Conservation (phyloP, 92 coral and sea anemone species). For the Hydrozoanthus gracilis region DNA sequence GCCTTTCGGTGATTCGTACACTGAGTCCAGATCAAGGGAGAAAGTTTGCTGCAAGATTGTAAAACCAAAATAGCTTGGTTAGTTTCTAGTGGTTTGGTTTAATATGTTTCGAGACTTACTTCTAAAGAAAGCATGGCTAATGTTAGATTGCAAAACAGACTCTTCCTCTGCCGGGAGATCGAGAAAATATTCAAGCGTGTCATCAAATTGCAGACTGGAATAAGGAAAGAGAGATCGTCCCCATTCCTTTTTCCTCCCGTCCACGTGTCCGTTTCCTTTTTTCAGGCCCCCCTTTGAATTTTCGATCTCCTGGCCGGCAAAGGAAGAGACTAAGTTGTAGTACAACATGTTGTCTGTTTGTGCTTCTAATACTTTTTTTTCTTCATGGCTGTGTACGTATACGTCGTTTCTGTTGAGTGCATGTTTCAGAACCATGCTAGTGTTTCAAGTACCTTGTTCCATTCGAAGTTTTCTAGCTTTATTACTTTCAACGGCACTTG, state of each 20-base stretch:
- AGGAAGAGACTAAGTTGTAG: too few species aligned
- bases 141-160: not conserved
- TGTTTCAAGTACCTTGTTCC: constrained; percentile 61
- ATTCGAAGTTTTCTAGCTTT: constrained; percentile 67
- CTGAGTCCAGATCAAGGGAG: constrained; percentile 50
- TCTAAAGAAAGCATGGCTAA: not conserved
- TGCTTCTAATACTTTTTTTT: not conserved
- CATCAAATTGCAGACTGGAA: too few species aligned
- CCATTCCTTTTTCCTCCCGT: too few species aligned
- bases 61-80: not conserved
- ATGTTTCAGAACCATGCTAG: not conserved
- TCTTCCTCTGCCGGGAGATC: too few species aligned
- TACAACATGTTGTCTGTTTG: too few species aligned
- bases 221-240: too few species aligned
- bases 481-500: constrained; percentile 52
- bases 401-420: not conserved
- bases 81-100: not conserved
- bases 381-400: not conserved
- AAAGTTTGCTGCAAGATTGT: constrained; percentile 44
- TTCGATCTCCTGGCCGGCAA: too few species aligned
- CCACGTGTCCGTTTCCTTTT: too few species aligned
- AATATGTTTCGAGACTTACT: too few species aligned
- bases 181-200: too few species aligned
- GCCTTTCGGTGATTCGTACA: constrained; percentile 58
- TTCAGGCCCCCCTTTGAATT: too few species aligned